These are phyloP conservation scores for Papilio demoleus DNA, from an alignment of 2,888 invertebrate genomes.

Conservation along the genomic window DNA sequence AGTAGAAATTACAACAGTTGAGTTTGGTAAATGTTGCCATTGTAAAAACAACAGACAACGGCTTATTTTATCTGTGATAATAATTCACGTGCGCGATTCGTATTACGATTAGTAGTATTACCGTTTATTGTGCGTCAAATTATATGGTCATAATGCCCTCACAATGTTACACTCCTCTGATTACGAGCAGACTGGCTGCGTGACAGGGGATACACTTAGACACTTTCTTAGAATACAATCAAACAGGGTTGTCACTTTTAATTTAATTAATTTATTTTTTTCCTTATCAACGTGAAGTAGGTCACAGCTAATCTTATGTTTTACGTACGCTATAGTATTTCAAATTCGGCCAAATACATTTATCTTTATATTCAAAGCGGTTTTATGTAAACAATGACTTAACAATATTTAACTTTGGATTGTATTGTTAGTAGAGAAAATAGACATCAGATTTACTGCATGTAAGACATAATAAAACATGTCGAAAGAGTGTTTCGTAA, in stretches of 20 bases:
- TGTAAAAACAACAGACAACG: background rate
- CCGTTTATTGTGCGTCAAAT: constrained; percentile 30
- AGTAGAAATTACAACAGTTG: no score
- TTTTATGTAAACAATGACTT: constrained; percentile 9
- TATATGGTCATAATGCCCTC: constrained; percentile 15
- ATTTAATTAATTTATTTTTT: no score
- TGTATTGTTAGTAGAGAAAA: no score
- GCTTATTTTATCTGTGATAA: background rate
- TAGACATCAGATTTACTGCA: no score
- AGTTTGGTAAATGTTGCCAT: background rate
- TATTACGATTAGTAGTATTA: constrained; percentile 30
- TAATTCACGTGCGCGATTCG: constrained; percentile 28
- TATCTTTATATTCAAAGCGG: constrained; percentile 6
- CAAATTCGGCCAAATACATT: constrained; percentile 49
- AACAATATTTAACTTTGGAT: background rate
- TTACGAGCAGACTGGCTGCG: constrained; percentile 54
- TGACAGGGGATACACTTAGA: constrained; percentile 57
- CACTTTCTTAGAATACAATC: constrained; percentile 67
- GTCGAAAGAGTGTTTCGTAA: background rate
- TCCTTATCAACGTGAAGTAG: constrained; percentile 69
- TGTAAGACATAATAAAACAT: background rate
- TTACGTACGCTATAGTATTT: constrained; percentile 24
- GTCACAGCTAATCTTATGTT: constrained; percentile 66
- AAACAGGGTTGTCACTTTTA: constrained; percentile 44
- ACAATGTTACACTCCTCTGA: constrained; percentile 46